Percentiles rank a stretch among this genome's conserved stretches.
Conservation (phyloP, 2,888 invertebrate genomes). For the Polymixis flavicincta region DNA sequence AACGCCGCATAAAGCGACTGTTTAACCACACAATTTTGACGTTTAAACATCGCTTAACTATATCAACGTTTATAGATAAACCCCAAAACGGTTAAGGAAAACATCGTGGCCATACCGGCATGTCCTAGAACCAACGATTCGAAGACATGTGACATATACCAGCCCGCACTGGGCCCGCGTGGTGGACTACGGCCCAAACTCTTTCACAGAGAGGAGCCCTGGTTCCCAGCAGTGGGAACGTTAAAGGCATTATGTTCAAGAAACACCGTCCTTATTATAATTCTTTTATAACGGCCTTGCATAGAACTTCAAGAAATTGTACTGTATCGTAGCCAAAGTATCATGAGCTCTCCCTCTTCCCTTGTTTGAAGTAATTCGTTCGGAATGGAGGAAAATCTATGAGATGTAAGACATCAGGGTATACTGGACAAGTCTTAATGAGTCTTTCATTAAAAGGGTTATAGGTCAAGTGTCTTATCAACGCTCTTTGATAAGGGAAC, state of each 20-base stretch:
- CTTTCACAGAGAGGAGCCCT: background rate
- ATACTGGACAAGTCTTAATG: slow-evolving; percentile 71
- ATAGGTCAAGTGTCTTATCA: slow-evolving; percentile 81
- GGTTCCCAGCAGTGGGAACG: background rate
- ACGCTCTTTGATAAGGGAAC: slow-evolving; percentile 75
- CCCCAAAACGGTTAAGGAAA: background rate
- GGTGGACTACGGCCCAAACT: background rate
- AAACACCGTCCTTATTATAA: background rate
- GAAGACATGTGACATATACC: background rate
- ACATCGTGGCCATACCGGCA: background rate
- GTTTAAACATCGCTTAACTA: no score
- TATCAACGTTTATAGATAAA: no score
- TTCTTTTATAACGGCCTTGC: slow-evolving; percentile 41
- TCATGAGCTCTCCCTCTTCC: slow-evolving; percentile 32
- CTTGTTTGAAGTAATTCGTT: background rate
- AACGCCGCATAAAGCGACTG: no score
- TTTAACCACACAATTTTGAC: no score
- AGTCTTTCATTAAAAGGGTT: slow-evolving; percentile 77
- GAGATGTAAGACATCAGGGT: slow-evolving; percentile 59
- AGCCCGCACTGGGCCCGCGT: background rate
- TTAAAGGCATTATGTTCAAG: background rate
- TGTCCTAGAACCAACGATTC: background rate
- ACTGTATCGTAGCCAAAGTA: slow-evolving; percentile 19
- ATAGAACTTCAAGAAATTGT: slow-evolving; percentile 52
- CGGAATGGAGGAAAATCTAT: slow-evolving; percentile 4